Evolutionary conservation across 2,797 vertebrate species (phyloP), one percentile per base, ranked within the genome.

Genomic region (Chelidonichthys spinosus): DNA sequence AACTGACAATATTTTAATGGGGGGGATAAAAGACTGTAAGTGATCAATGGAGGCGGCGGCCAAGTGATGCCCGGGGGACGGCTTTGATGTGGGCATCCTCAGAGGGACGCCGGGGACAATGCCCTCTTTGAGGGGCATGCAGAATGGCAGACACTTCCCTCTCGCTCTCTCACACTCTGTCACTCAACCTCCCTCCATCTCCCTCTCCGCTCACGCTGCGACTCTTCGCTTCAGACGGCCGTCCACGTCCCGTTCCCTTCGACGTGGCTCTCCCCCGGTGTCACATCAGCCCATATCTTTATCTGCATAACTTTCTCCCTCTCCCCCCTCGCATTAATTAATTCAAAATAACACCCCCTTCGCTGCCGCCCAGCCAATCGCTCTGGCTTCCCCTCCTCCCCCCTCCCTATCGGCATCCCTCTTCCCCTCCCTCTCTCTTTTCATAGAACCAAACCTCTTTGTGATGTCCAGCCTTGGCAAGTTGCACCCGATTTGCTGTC

Each of bases 1-100:
- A 95, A 94, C 92, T 91, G 93, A 95, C 95, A 95, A 93, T 93
- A 94, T 94, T 95, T 94, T 93, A 94, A 94, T 95, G 92, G 93
- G 87, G 81, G 87, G 80, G 86, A 95, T 92, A 93, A 95, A 96
- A 92, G 93, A 91, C 78, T 95, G 95, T 95, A 95, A 95, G 92
- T 95, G 96, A 96, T 96, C 94, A 96, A 95, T 94, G 91, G 90
- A 85, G 88, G 92, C 94, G 94, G 95, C 91, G 78, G 69, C 92
- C 89, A 92, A 95, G 90, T 95, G 95, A 96, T 95, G 94, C 90
- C 89, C 90, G 78, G 90, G 88, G 86, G 83, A 84, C 79, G 43
- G 79, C 94, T 96, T 96, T 96, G 95, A 96, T 95, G 95, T 90
- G 92, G 92, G 92, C 85, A 82, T 84, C 92, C 93, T 95, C 94